Evolutionary conservation across 53 echinoderm and acorn worm species (phyloP).

Genomic region (Antedon mediterranea): DNA sequence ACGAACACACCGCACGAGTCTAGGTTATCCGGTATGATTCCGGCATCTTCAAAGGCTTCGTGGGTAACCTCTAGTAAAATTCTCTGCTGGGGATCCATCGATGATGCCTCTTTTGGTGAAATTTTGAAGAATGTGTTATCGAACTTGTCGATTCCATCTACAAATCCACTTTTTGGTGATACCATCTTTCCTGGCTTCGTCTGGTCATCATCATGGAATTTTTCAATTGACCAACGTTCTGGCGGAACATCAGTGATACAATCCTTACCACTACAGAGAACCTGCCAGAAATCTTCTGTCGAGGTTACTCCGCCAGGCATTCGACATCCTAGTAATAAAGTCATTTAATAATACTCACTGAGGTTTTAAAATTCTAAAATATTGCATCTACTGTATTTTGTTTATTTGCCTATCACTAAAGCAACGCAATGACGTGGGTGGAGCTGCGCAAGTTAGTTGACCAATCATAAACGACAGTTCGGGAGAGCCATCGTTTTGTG

Average conservation of each 20-base stretch:
- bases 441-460: too few species aligned
- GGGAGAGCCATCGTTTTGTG: too few species aligned
- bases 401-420: too few species aligned
- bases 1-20: constrained; percentile 44
- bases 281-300: constrained; percentile 36
- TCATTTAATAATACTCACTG: too few species aligned
- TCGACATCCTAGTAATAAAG: constrained; percentile 46
- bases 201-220: constrained; percentile 37
- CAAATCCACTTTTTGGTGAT: constrained; percentile 14
- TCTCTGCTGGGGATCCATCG: constrained; percentile 49
- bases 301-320: constrained; percentile 39
- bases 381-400: too few species aligned
- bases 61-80: constrained; percentile 38
- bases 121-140: constrained; percentile 7
- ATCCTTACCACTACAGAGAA: constrained; percentile 16
- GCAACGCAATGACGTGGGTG: too few species aligned
- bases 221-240: constrained; percentile 35
- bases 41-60: constrained; percentile 41
- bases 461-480: too few species aligned
- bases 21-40: constrained; percentile 23
- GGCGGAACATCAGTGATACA: constrained; percentile 28
- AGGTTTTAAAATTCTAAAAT: too few species aligned
- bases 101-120: constrained; percentile 36
- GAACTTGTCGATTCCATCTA: neutral
- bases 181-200: constrained; percentile 51